Percentiles rank a stretch among this genome's conserved stretches.
phyloP scores from a whole-genome alignment of 2,888 invertebrate genomes.

The Megastigmus dorsalis region DNA sequence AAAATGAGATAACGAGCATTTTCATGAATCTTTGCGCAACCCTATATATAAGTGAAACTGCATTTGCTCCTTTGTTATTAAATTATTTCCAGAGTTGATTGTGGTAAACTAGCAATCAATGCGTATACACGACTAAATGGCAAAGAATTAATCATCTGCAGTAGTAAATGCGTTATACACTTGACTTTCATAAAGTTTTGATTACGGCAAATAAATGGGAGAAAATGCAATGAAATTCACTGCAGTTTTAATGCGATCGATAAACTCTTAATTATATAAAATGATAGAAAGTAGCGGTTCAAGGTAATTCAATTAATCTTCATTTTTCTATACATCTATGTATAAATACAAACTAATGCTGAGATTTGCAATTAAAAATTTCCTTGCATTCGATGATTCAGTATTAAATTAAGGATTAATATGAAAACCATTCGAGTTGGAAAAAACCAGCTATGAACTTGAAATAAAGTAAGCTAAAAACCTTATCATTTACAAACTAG shows the following conservation, averaged over 20 bases:
- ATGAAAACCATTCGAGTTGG: too few relatives aligned
- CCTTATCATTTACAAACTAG: too few relatives aligned
- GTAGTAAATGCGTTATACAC: not conserved
- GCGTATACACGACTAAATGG: not conserved
- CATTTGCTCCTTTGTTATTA: too few relatives aligned
- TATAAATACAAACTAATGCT: not conserved
- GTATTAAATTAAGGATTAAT: too few relatives aligned
- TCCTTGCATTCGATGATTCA: too few relatives aligned
- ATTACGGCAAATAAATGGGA: not conserved
- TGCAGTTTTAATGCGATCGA: not conserved
- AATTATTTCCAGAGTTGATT: too few relatives aligned
- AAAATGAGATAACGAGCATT: too few relatives aligned
- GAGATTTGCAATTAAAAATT: too few relatives aligned
- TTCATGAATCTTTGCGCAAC: too few relatives aligned
- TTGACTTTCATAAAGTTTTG: not conserved
- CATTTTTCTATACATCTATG: not conserved
- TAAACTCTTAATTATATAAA: conserved; percentile 18
- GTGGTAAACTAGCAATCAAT: not conserved
- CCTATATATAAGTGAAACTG: too few relatives aligned
- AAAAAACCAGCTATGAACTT: too few relatives aligned
- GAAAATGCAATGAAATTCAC: not conserved
- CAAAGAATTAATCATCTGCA: not conserved
- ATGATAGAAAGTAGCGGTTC: not conserved
- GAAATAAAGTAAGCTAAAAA: too few relatives aligned
- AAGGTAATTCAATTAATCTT: not conserved